Conservation (phyloP, 2,888 invertebrate species). For the Gasteruption jaculator region DNA sequence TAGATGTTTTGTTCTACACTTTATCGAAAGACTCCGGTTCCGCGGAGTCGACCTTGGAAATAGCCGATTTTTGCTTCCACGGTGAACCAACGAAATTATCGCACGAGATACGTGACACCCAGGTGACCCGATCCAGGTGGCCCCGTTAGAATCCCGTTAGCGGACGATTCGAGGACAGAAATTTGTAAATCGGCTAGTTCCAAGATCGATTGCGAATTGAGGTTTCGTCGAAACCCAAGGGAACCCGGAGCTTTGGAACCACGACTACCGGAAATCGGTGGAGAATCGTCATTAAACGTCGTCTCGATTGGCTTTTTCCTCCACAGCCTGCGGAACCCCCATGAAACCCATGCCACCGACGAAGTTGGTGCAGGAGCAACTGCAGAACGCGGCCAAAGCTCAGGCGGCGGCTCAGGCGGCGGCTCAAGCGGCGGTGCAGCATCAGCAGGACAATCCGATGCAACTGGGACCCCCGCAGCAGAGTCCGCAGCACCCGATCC, state of each 20-base stretch:
- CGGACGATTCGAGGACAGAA: no score
- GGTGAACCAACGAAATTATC: no score
- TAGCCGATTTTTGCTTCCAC: no score
- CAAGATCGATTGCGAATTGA: no score
- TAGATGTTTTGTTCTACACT: constrained; percentile 52
- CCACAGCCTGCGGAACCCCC: constrained; percentile 57
- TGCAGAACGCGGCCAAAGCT: constrained; percentile 48
- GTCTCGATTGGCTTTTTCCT: constrained; percentile 23
- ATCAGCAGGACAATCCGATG: constrained; percentile 47
- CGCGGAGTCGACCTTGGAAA: no score
- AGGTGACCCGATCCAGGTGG: no score
- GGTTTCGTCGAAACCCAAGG: no score
- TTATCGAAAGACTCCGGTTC: no score
- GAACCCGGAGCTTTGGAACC: constrained; percentile 24
- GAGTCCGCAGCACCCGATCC: constrained; percentile 43
- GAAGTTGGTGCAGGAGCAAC: constrained; percentile 62
- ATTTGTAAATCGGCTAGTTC: no score
- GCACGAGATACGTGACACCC: no score
- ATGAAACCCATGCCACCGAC: constrained; percentile 76
- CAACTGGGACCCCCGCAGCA: constrained; percentile 46
- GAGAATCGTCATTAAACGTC: constrained; percentile 3
- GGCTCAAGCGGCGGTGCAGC: constrained; percentile 39
- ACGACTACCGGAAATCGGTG: constrained; percentile 7
- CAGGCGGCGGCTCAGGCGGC: constrained; percentile 47
- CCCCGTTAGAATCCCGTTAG: no score